These are phyloP conservation scores for Catharus minimus DNA, from an alignment of 2,113 vertebrate species.

Conservation along the genomic window DNA sequence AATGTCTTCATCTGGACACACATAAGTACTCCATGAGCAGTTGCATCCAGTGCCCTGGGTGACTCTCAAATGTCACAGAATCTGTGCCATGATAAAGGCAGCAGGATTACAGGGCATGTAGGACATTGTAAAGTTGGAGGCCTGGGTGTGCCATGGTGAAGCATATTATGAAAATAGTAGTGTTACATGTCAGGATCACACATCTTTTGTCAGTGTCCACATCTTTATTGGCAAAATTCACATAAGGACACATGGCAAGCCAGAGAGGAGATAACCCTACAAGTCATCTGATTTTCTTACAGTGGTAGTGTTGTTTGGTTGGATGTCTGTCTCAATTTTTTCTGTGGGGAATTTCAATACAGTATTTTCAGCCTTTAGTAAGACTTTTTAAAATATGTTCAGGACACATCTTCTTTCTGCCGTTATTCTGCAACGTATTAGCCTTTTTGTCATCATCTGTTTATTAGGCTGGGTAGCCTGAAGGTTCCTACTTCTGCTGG, in stretches of 20 bases:
- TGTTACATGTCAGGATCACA: neutral
- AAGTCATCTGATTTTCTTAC: neutral
- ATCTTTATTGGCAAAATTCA: neutral
- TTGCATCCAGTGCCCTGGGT: accelerated
- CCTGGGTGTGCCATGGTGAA: neutral
- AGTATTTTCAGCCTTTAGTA: neutral
- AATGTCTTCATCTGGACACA: neutral
- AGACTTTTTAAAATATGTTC: neutral
- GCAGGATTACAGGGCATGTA: neutral
- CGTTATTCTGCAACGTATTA: neutral
- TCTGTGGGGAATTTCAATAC: neutral
- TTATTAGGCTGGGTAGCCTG: neutral
- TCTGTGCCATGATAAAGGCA: neutral
- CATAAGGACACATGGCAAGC: neutral
- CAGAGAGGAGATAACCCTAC: neutral
- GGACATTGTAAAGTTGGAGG: neutral
- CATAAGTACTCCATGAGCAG: neutral
- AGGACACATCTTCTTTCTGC: neutral
- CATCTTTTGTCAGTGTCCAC: neutral
- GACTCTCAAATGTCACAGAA: neutral
- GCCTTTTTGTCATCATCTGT: neutral
- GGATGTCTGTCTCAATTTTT: neutral
- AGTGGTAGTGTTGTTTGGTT: neutral
- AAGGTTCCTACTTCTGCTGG: neutral
- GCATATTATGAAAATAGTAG: neutral